Evolutionary conservation across 2,113 vertebrate genomes (phyloP).

Genomic region (Polypterus bichir): DNA sequence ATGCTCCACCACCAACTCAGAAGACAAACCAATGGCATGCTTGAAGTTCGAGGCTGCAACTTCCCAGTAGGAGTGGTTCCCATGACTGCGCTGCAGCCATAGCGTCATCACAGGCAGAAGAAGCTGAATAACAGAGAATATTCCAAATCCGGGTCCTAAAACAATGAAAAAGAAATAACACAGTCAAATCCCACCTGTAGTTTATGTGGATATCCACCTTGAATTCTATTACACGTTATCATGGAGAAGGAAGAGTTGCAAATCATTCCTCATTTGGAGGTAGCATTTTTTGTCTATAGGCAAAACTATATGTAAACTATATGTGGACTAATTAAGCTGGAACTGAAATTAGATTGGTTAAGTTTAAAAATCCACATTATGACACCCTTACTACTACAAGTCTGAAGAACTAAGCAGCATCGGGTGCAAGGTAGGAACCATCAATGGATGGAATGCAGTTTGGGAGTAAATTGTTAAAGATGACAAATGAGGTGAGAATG

Average conservation of each 20-base stretch:
- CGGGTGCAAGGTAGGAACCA: too few species aligned
- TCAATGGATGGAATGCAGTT: too few species aligned
- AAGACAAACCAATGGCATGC: constrained; percentile 88
- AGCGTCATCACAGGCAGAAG: constrained; percentile 91
- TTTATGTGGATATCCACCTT: background rate
- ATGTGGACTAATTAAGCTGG: too few species aligned
- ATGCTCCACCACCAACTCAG: constrained; percentile 92
- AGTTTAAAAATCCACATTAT: too few species aligned
- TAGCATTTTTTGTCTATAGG: too few species aligned
- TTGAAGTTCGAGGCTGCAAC: constrained; percentile 88
- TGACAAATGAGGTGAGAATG: too few species aligned
- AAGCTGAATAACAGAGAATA: constrained; percentile 87
- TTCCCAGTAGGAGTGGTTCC: constrained; percentile 91
- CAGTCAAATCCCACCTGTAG: background rate
- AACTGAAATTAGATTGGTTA: too few species aligned
- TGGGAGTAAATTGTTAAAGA: too few species aligned
- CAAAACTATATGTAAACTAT: too few species aligned
- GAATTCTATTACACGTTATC: background rate
- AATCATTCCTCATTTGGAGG: too few species aligned
- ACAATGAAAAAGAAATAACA: background rate
- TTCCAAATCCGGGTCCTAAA: constrained; percentile 86
- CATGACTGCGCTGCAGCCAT: constrained; percentile 86
- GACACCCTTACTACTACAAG: too few species aligned
- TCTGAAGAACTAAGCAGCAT: too few species aligned
- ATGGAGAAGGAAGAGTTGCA: background rate